Evolutionary conservation across 2,113 vertebrate species (phyloP).

Genomic region (Himantopus leucocephalus): DNA sequence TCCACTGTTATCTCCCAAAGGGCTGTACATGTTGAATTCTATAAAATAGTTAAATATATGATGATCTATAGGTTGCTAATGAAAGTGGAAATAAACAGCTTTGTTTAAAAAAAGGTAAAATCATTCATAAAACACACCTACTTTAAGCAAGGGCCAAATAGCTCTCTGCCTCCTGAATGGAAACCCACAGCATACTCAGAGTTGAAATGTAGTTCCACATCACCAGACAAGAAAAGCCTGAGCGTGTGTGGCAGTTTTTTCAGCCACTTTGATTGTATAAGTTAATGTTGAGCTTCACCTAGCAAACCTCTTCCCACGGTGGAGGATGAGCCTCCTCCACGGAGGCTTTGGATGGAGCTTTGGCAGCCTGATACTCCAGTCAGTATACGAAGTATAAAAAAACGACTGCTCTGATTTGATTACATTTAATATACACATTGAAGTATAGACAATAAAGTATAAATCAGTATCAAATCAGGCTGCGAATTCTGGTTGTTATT

Average conservation of each 20-base stretch:
- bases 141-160: neutral
- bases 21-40: neutral
- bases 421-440: neutral
- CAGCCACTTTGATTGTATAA: neutral
- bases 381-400: neutral
- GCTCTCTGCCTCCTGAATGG: neutral
- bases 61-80: neutral
- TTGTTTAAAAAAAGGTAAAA: neutral
- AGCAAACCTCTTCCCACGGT: rapidly evolving
- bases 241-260: rapidly evolving
- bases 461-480: neutral
- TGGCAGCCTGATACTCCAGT: neutral
- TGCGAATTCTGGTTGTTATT: neutral
- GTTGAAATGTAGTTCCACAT: neutral
- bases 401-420: neutral
- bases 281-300: rapidly evolving
- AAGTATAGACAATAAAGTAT: neutral
- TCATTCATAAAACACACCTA: neutral
- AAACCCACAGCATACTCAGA: rapidly evolving
- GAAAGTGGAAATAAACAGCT: neutral
- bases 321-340: neutral
- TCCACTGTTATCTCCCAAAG: neutral
- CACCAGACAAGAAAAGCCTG: neutral
- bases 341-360: neutral
- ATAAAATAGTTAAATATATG: neutral